These are phyloP conservation scores for Melanogrammus aeglefinus DNA, from an alignment of 2,797 vertebrate genomes.

Conservation along the genomic window DNA sequence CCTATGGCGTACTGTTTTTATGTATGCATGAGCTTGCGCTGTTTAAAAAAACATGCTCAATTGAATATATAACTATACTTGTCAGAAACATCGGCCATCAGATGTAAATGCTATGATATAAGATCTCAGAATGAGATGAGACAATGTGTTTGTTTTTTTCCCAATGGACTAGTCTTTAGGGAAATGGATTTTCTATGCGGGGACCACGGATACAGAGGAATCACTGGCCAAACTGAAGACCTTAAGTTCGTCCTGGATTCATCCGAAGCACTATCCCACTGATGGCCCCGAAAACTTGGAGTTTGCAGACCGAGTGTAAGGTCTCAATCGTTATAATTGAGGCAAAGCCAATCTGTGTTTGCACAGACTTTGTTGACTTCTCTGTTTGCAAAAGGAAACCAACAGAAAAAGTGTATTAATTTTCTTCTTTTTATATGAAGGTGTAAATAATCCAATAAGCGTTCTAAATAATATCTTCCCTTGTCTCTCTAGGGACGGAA, in stretches of 20 bases:
- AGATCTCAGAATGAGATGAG: background rate
- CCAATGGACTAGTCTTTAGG: slow-evolving; percentile 32
- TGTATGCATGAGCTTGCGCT: background rate
- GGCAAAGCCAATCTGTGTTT: background rate
- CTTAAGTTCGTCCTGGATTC: slow-evolving; percentile 29
- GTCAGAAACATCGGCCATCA: background rate
- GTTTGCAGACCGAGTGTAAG: slow-evolving; percentile 38
- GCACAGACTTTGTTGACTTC: background rate
- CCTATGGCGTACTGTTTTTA: background rate
- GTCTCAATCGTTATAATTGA: slow-evolving; percentile 3
- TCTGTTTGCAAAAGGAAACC: background rate
- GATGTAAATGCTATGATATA: background rate
- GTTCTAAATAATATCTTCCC: background rate
- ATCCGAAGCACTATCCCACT: slow-evolving; percentile 7
- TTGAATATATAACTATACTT: background rate
- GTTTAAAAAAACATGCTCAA: background rate
- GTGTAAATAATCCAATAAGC: too few relatives aligned
- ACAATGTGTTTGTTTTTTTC: background rate
- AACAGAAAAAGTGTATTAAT: background rate
- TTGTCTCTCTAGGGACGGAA: slow-evolving; percentile 21
- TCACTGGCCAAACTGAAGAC: background rate
- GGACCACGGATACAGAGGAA: slow-evolving; percentile 19
- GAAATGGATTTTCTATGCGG: slow-evolving; percentile 45
- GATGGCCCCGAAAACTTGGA: slow-evolving; percentile 10
- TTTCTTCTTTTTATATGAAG: background rate